These are phyloP conservation scores for Epicauta chinensis DNA, from an alignment of 1,140 invertebrate species.

Conservation along the genomic window DNA sequence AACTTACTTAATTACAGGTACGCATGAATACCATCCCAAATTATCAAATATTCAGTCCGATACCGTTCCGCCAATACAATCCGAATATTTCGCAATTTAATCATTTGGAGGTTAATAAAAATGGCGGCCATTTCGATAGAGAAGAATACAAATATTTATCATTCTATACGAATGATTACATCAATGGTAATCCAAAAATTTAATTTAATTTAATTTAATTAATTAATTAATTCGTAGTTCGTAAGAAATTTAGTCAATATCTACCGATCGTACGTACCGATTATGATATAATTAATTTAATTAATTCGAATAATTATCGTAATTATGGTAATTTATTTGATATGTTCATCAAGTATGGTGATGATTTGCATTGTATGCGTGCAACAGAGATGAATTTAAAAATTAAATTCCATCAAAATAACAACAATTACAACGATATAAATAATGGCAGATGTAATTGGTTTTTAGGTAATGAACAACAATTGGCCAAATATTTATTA, in stretches of 20 bases:
- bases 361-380: slow-evolving; percentile 58
- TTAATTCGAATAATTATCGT: slow-evolving; percentile 37
- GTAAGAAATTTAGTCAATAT: slow-evolving; percentile 52
- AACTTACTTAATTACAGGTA: too few species aligned
- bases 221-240: too few species aligned
- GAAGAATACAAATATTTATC: slow-evolving; percentile 65
- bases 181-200: slow-evolving; percentile 49
- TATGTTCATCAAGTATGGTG: slow-evolving; percentile 55
- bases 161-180: slow-evolving; percentile 79
- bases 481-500: slow-evolving; percentile 36
- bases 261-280: slow-evolving; percentile 58
- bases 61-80: slow-evolving; percentile 74
- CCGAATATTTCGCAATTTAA: slow-evolving; percentile 54
- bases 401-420: slow-evolving; percentile 48
- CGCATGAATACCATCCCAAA: slow-evolving; percentile 79
- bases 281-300: slow-evolving; percentile 51
- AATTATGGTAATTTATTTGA: slow-evolving; percentile 50
- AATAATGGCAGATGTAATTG: slow-evolving; percentile 24
- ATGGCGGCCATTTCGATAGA: slow-evolving; percentile 73
- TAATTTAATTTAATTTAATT: slow-evolving; percentile 31
- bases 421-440: not conserved
- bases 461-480: slow-evolving; percentile 35
- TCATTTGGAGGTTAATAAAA: slow-evolving; percentile 66
- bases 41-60: slow-evolving; percentile 74
- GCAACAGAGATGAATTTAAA: slow-evolving; percentile 65